Base-by-base conservation (phyloP, 2,113 vertebrate genomes). In the Panthera leo region DNA sequence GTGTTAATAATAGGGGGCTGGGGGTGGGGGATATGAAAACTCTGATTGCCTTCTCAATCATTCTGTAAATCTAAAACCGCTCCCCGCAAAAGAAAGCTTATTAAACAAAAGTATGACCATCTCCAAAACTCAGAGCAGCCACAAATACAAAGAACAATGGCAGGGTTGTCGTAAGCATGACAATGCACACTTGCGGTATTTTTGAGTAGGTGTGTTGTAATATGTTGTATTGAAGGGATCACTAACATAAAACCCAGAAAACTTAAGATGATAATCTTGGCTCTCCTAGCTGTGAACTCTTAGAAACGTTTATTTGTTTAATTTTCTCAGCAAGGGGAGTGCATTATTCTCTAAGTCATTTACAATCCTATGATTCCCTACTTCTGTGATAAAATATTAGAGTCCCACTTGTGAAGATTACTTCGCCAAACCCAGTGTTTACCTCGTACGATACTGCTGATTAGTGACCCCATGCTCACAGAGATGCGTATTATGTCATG, bases 181-280 rank as follows among this genome's bases (percentile, higher is more conserved):
- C 34, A 75, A 39, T 51, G 42, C 53, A 27, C 27, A 63, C n/a
- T 25, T 83, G n/a, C 15, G 16, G 70, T 91, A 31, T 78, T 61
- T 86, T 91, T 79, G 31, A 85, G 31, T 85, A 63, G 11, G 23
- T 48, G 5, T 85, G 19, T 78, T 85, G 12, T 78, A 68, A 42
- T 53, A 55, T 58, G 15, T 83, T 65, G 10, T 65, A 51, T 65
- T 55, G 80, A 91, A 91, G 71, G 29, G 10, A 68, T 95, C 29
- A 21, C 63, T 68, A 48, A 76, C 11, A 78, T 68, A 71, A 80
- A 92, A 95, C 65, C 42, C 42, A 65, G 65, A 53, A 92, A 87
- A 82, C 42, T 42, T 71, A 65, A 65, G 75, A 51, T 80, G 86
- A 92, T 80, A 63, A 61, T 87, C n/a, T 95, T 95, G 83, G 42